These are phyloP conservation scores for Picus viridis DNA, from an alignment of 2,797 vertebrate species.

Conservation along the genomic window DNA sequence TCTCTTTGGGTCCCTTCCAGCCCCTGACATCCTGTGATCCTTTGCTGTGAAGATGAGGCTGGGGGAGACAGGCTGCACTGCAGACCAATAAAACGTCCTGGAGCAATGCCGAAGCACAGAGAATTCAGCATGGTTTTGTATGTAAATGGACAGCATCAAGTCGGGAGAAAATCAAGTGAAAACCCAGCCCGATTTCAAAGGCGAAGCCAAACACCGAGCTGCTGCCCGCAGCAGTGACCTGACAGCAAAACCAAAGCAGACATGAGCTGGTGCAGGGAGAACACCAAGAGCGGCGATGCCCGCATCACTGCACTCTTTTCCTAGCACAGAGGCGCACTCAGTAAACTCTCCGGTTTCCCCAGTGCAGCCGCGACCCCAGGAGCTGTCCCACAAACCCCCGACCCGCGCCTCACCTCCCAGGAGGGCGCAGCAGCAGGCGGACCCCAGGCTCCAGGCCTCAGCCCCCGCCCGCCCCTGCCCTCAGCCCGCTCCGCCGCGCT, in stretches of 20 bases:
- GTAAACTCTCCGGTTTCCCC: no score
- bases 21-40: no score
- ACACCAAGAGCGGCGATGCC: background rate
- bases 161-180: background rate
- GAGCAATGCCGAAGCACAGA: no score
- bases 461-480: no score
- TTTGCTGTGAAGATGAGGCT: background rate
- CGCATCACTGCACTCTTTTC: background rate
- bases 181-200: background rate
- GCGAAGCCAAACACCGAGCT: background rate
- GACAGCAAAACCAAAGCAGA: rapidly evolving
- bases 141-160: rapidly evolving
- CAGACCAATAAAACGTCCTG: background rate
- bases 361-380: no score
- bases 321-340: background rate
- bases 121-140: background rate
- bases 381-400: no score
- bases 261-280: rapidly evolving
- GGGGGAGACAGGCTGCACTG: rapidly evolving
- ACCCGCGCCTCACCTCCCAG: no score
- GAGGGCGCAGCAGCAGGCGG: no score
- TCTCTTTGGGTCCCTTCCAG: no score
- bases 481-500: no score
- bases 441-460: no score
- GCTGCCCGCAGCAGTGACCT: rapidly evolving